Conservation (phyloP, 2,113 vertebrate genomes). For the Sinocyclocheilus anshuiensis region DNA sequence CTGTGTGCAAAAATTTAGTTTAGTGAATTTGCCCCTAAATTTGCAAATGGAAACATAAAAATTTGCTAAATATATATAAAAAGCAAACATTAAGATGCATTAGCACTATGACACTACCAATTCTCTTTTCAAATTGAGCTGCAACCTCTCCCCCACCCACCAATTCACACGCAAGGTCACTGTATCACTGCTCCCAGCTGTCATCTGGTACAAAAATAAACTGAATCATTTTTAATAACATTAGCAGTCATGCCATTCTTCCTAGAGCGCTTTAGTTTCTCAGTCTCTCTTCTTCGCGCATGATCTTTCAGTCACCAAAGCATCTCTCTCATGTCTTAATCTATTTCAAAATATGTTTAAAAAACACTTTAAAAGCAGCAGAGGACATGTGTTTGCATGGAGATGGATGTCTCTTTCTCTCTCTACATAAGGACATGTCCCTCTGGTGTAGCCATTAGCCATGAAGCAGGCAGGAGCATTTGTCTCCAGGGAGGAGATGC, state of each 20-base stretch:
- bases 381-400: neutral
- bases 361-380: neutral
- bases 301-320: neutral
- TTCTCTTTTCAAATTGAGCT: conserved; percentile 12
- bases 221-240: conserved; percentile 4
- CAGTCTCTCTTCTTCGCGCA: neutral
- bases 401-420: conserved; percentile 21
- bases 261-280: neutral
- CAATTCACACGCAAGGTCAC: conserved; percentile 63
- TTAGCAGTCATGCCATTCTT: conserved; percentile 1
- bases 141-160: conserved; percentile 41
- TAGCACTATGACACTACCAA: conserved; percentile 31
- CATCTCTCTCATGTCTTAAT: neutral
- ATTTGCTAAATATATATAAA: neutral
- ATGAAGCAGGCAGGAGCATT: conserved; percentile 30
- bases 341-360: neutral
- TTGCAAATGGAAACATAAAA: neutral
- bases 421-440: conserved; percentile 18
- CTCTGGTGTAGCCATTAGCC: conserved; percentile 44
- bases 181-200: conserved; percentile 43
- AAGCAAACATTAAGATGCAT: neutral
- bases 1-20: neutral
- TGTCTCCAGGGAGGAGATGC: conserved; percentile 40
- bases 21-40: neutral
- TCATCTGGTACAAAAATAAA: conserved; percentile 29